A percentile compares a stretch with the other conserved stretches of the same genome.
These are phyloP conservation scores for Temnothorax longispinosus DNA, from an alignment of 1,140 invertebrate genomes.

Conservation along the genomic window DNA sequence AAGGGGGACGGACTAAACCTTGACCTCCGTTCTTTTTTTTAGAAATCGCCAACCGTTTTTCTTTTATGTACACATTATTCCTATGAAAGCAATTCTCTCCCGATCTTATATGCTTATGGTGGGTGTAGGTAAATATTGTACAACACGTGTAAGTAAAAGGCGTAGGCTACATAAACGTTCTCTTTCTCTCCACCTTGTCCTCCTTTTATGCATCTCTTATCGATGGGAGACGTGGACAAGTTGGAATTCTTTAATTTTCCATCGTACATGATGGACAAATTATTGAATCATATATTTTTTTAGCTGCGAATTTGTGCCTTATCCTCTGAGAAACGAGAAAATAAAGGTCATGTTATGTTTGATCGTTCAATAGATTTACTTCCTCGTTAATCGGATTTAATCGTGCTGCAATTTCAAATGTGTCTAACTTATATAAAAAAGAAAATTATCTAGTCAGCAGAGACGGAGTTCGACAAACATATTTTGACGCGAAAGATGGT, in stretches of 20 bases:
- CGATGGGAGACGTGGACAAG: conserved; percentile 1
- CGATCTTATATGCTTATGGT: conserved; percentile 79
- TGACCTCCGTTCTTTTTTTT: conserved; percentile 41
- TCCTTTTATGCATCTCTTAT: conserved; percentile 20
- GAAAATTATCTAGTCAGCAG: not conserved
- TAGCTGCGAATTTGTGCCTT: not conserved
- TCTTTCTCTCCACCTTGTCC: conserved; percentile 29
- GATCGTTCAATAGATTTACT: not conserved
- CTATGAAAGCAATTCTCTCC: conserved; percentile 73
- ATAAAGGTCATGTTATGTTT: not conserved
- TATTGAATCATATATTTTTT: not conserved
- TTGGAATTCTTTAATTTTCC: not conserved
- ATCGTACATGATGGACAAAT: not conserved
- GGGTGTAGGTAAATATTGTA: conserved; percentile 83
- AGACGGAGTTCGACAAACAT: not conserved
- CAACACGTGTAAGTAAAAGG: conserved; percentile 80
- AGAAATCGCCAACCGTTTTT: conserved; percentile 72
- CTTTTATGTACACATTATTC: conserved; percentile 73
- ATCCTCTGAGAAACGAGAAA: not conserved
- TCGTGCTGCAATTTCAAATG: not conserved
- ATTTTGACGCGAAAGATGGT: not conserved
- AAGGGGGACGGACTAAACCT: conserved; percentile 37
- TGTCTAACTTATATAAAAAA: not conserved
- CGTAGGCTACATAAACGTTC: conserved; percentile 80
- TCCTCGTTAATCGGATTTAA: not conserved